phyloP scores from a whole-genome alignment of 2,797 vertebrate genomes.

The Aulostomus chinensis region DNA sequence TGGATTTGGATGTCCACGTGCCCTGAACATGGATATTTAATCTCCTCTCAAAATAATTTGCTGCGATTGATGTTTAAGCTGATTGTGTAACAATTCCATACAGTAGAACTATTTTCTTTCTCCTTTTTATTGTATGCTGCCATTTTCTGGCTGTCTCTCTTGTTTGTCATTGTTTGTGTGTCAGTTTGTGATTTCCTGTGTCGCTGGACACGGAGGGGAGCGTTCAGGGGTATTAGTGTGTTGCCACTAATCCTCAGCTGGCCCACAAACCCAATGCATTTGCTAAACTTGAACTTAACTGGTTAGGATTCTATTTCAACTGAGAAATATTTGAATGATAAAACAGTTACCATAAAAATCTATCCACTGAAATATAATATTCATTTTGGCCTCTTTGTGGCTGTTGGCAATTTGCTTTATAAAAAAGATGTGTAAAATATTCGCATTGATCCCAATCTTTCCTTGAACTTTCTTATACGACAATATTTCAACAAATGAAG shows the following conservation, averaged over 20 bases:
- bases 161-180: too few relatives aligned
- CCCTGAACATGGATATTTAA: slow-evolving; percentile 40
- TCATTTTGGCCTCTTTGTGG: too few relatives aligned
- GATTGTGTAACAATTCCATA: slow-evolving; percentile 57
- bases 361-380: too few relatives aligned
- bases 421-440: too few relatives aligned
- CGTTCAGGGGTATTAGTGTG: slow-evolving; percentile 40
- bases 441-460: too few relatives aligned
- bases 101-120: slow-evolving; percentile 38
- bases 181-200: slow-evolving; percentile 48
- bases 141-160: not conserved
- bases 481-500: too few relatives aligned
- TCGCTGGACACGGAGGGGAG: slow-evolving; percentile 14
- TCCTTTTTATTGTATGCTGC: slow-evolving; percentile 30
- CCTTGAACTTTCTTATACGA: too few relatives aligned
- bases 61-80: slow-evolving; percentile 62
- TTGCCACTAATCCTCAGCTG: slow-evolving; percentile 33
- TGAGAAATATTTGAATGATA: too few relatives aligned
- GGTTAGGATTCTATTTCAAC: too few relatives aligned
- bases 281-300: too few relatives aligned
- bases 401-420: too few relatives aligned
- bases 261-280: slow-evolving; percentile 13
- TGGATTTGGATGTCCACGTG: slow-evolving; percentile 26
- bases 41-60: slow-evolving; percentile 64
- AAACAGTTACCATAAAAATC: too few relatives aligned